Base-by-base conservation (phyloP, 1,140 invertebrate species). In the Spodoptera litura region DNA sequence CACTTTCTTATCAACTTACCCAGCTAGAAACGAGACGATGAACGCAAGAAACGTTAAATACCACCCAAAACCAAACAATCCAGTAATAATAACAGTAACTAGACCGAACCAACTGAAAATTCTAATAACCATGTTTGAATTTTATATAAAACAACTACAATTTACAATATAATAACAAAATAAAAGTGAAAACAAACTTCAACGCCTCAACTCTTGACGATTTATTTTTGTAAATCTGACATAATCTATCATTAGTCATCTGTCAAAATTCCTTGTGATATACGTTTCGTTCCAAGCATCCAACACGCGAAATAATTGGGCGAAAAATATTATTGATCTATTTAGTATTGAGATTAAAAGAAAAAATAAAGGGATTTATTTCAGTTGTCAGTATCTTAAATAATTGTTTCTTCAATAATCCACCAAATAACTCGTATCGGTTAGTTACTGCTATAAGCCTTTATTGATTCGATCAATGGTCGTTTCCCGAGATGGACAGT, bases 31-130 rank as follows among this genome's bases (percentile, higher is more conserved):
- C 0, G 91, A 92, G 74, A 91, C 78, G 20, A 91, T 74, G 88
- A 93, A 90, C 44, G 87, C 87, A 77, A 94, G 79, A 72, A 93
- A 81, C 59, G 88, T 88, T 80, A 94, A 81, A 84, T 93, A 94
- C 75, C 88, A 78, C 73, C 90, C 89, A 70, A 94, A 89, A 55
- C 93, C 93, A 81, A 92, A 82, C 80, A 94, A 87, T 49, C 91
- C 89, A 62, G 88, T 93, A 15, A 87, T 83, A 81, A 94, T 92
- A 74, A 94, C 80, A 6, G 92, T 91, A 78, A 93, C 84, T 66
- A 94, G 81, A 64, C 89, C 84, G 81, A 90, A 92, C 93, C 93
- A 94, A 20, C 87, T 85, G 20, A 87, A 71, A 35, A 93, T 82
- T 88, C 87, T 87, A 20, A 82, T 68, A 20, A 76, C 79, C 90